phyloP scores from a whole-genome alignment of 2,797 vertebrate genomes.

The Sebastes trivittatus region DNA sequence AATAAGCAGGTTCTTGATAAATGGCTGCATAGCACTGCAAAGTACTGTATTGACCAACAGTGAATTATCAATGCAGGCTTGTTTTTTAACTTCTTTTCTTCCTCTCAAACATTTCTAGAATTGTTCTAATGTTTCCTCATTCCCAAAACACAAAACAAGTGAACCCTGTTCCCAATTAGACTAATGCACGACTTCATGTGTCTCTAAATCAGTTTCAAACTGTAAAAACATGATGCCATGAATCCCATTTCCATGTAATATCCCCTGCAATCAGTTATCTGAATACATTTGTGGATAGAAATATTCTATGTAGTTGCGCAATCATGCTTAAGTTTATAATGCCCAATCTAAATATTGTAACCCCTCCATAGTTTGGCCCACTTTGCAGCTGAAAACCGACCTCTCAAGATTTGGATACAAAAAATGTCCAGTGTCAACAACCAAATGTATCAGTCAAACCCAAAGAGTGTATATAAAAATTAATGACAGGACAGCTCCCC shows the following conservation, averaged over 20 bases:
- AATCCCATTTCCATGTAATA: neutral
- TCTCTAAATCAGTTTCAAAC: neutral
- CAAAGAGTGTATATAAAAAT: no score
- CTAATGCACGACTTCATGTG: neutral
- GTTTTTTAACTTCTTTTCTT: neutral
- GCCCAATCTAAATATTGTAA: neutral
- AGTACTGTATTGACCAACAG: neutral
- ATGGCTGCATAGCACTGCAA: neutral
- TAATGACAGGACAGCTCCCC: no score
- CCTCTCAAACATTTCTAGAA: neutral
- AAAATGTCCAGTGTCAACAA: neutral
- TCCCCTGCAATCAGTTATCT: neutral
- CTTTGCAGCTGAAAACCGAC: neutral
- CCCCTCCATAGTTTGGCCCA: neutral
- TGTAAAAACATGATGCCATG: neutral
- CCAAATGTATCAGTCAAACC: neutral
- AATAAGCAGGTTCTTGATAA: neutral
- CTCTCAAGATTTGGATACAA: no score
- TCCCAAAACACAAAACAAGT: neutral
- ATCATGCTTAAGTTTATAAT: neutral
- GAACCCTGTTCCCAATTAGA: neutral
- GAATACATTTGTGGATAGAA: neutral
- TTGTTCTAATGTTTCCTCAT: neutral
- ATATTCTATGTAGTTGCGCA: neutral
- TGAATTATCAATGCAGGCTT: neutral